A percentile compares a stretch with the other conserved stretches of the same genome.
phyloP scores from a whole-genome alignment of 2,888 invertebrate genomes.

The Epiperipatus broadwayi region DNA sequence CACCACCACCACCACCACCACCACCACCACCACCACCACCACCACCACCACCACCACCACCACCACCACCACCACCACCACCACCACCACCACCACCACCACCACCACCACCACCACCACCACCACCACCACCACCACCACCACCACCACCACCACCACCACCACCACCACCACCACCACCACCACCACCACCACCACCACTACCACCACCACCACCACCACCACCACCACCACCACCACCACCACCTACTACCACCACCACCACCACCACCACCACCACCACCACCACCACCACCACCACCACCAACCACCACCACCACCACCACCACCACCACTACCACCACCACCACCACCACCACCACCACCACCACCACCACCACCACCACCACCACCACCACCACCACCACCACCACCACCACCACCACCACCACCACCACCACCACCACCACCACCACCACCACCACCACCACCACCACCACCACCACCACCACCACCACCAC shows the following conservation, averaged over 20 bases:
- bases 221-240: constrained; percentile 3
- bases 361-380: no score
- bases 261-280: constrained; percentile 3
- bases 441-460: no score
- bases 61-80: constrained; percentile 3
- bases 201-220: constrained; percentile 3
- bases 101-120: constrained; percentile 3
- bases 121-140: constrained; percentile 3
- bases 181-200: constrained; percentile 3
- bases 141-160: constrained; percentile 3
- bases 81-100: constrained; percentile 3
- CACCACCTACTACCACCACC: no score
- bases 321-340: constrained; percentile 3
- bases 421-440: no score
- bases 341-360: constrained; percentile 3
- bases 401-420: no score
- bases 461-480: no score
- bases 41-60: constrained; percentile 3
- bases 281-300: constrained; percentile 3
- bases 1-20: constrained; percentile 3
- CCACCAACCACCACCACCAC: no score
- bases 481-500: no score
- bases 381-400: no score
- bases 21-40: constrained; percentile 3
- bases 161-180: constrained; percentile 3